Percentiles rank a stretch among this genome's conserved stretches.
Evolutionary conservation across 2,888 invertebrate species (phyloP).

Genomic region (Eristalis pertinax): DNA sequence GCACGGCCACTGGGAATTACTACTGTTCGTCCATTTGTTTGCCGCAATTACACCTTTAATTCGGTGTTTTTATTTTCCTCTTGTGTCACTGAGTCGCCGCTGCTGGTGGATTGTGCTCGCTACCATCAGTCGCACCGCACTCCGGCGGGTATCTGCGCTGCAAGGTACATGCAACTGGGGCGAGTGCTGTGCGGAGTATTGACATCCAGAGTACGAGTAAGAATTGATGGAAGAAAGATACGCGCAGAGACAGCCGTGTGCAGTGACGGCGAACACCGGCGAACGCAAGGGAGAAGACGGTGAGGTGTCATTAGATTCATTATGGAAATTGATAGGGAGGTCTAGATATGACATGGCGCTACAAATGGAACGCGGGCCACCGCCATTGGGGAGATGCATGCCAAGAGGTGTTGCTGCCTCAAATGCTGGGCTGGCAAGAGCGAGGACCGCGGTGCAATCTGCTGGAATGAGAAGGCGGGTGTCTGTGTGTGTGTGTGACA

Average conservation of each 20-base stretch:
- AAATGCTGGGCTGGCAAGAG: conserved; percentile 32
- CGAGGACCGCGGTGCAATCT: conserved; percentile 29
- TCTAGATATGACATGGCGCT: conserved; percentile 53
- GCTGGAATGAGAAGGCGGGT: conserved; percentile 14
- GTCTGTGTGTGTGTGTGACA: background rate
- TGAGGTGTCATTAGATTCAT: conserved; percentile 49
- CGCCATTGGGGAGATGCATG: conserved; percentile 2
- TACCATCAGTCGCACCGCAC: background rate
- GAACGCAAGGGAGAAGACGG: background rate
- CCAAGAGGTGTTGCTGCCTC: conserved; percentile 17
- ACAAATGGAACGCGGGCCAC: conserved; percentile 6
- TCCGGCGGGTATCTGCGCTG: conserved; percentile 6
- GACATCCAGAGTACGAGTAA: conserved; percentile 23
- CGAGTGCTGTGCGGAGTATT: background rate
- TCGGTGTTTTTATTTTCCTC: background rate
- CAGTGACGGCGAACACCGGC: background rate
- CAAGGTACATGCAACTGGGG: conserved; percentile 12
- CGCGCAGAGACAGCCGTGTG: background rate
- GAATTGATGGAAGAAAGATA: conserved; percentile 2
- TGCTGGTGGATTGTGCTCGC: background rate
- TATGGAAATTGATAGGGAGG: conserved; percentile 51
- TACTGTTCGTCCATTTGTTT: conserved; percentile 11
- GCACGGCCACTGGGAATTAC: conserved; percentile 19
- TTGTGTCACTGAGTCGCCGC: background rate
- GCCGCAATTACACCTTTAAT: conserved; percentile 29